Evolutionary conservation across 1,140 invertebrate species (phyloP), one percentile per base, ranked within the genome.

Genomic region (Heliconius himera): DNA sequence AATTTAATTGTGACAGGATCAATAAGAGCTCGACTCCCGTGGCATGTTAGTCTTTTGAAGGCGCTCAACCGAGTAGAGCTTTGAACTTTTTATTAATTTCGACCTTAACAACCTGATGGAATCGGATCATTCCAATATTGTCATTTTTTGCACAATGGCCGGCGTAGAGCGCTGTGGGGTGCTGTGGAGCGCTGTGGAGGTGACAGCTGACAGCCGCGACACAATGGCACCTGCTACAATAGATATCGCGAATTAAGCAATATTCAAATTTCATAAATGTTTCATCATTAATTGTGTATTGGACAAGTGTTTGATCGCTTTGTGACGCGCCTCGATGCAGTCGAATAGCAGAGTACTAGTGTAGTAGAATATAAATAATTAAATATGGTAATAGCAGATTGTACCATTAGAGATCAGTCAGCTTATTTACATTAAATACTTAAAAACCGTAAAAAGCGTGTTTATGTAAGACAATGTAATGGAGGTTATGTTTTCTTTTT

Each of bases 31-130:
- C 56, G 77, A 79, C 76, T 80, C 70, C 36, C 70, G 70, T 72
- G 83, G 70, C 84, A 83, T 73, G 78, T 83, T 82, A 77, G 84
- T 84, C 86, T 85, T 87, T 86, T 81, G 78, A 78, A 84, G 81
- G 75, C 89, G 84, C 72, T 84, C 80, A 85, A 84, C 87, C 88
- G 86, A 49, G 73, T 36, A 54, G 73, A 66, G 80, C 81, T 84
- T 84, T 82, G 77, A 82, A 85, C 82, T 88, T 90, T 90, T 90
- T 90, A 90, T 89, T 88, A 88, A 90, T 88, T 88, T 90, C 86
- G 82, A 86, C 84, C 87, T 91, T 90, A 88, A 88, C 87, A 88
- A 87, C 87, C 77, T 80, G 83, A 83, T 84, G 13, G 11, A 29
- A 85, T 88, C 87, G 83, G 85, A 83, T 84, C 60, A 66, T 29